Evolutionary conservation across 1,140 invertebrate genomes (phyloP), one percentile per base, ranked within the genome.

Genomic region (Luehdorfia chinensis): DNA sequence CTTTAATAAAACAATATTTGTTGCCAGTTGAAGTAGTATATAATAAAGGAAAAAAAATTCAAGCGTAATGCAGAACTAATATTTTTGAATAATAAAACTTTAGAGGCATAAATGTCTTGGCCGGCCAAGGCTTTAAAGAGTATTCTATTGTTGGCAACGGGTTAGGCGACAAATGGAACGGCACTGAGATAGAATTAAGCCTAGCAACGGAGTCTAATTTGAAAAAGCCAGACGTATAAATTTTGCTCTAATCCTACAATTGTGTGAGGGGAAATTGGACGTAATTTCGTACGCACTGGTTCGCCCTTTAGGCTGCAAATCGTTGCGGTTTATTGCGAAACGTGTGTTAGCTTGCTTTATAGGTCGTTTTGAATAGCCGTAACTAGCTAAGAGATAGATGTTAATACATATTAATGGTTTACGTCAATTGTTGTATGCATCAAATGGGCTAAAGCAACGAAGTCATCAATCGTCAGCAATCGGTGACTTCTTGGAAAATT

Each of bases 171-270:
- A 67, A 63, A 60, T 59, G 55, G 55, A 60, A 36, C 45, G 25
- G 60, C 56, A 43, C 62, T 69, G 66, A 71, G 65, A 71, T 66
- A 62, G 63, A 68, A 77, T 78, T 68, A 79, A 77, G 67, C 64
- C 55, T 55, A 51, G 48, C 62, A 61, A 65, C 50, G 54, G 52
- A 51, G 55, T 75, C 69, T 79, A 79, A 84, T 81, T 81, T 69
- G 75, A 78, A 84, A 84, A 78, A 80, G 77, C 80, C 77, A 84
- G 80, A 84, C 80, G 53, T 68, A 84, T 84, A 84, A 84, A 84
- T 84, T 81, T 66, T 50, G 59, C 58, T 61, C 66, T 84, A 84
- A 81, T 81, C 80, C 75, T 57, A 57, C 70, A 71, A 75, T 75
- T 76, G 77, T 77, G 72, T 67, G 67, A 63, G 70, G 49, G 69